These are phyloP conservation scores for Oedothorax gibbosus DNA, from an alignment of 1,140 invertebrate species.

Conservation along the genomic window DNA sequence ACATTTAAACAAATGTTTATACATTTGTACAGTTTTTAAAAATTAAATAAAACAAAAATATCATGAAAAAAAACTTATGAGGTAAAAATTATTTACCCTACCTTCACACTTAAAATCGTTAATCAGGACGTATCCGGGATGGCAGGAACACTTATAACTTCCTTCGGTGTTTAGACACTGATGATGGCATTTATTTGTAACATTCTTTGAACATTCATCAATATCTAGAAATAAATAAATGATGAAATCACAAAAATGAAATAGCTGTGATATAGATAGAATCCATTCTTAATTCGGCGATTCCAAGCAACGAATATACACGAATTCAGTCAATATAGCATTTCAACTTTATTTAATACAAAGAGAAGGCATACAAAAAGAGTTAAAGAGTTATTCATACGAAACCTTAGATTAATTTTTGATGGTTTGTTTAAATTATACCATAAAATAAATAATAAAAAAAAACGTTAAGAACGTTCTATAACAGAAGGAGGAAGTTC, in stretches of 20 bases:
- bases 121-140: not conserved
- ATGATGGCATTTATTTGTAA: not conserved
- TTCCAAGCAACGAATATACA: not conserved
- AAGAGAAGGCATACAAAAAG: not conserved
- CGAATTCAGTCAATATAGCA: not conserved
- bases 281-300: not conserved
- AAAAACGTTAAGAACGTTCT: too few relatives aligned
- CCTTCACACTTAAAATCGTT: conserved; percentile 2
- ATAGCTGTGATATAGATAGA: not conserved
- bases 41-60: too few relatives aligned
- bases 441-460: not conserved
- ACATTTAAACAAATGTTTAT: too few relatives aligned
- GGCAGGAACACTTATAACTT: conserved; percentile 4
- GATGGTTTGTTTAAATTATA: not conserved
- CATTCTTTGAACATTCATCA: not conserved
- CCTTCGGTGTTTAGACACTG: not conserved
- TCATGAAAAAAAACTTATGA: too few relatives aligned
- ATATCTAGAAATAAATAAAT: not conserved
- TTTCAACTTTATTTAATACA: not conserved
- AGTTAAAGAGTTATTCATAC: too few relatives aligned
- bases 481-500: too few relatives aligned
- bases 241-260: not conserved
- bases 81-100: not conserved
- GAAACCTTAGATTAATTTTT: not conserved
- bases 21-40: too few relatives aligned